Conservation (phyloP, 2,888 invertebrate genomes). For the Drosophila mulleri region DNA sequence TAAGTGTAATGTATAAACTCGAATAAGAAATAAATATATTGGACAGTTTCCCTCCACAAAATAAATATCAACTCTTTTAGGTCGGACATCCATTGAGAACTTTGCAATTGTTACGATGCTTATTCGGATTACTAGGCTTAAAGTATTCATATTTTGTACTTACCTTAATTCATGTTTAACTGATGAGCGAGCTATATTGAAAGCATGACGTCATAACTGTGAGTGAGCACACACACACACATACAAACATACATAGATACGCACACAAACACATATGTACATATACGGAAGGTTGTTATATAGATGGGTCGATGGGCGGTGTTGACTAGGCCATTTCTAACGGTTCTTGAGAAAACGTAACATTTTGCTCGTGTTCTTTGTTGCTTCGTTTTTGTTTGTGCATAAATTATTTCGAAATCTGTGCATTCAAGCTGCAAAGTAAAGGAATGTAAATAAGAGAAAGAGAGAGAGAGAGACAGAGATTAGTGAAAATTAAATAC, state of each 20-base stretch:
- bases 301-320: conserved; percentile 53
- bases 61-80: neutral
- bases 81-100: conserved; percentile 55
- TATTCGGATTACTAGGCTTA: neutral
- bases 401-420: conserved; percentile 56
- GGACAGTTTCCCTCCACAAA: no score
- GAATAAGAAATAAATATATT: neutral
- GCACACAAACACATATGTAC: conserved; percentile 5
- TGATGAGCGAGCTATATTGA: conserved; percentile 46
- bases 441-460: conserved; percentile 31
- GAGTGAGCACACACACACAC: conserved; percentile 31
- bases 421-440: conserved; percentile 59
- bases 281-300: conserved; percentile 28
- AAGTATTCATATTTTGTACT: conserved; percentile 36
- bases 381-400: conserved; percentile 42
- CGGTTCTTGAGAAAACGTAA: conserved; percentile 72
- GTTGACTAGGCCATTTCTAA: conserved; percentile 46
- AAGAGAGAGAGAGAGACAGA: conserved; percentile 3
- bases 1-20: neutral
- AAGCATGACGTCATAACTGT: conserved; percentile 52
- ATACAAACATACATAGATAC: neutral
- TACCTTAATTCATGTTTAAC: conserved; percentile 60
- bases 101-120: conserved; percentile 59
- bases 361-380: conserved; percentile 51
- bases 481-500: conserved; percentile 37